Evolutionary conservation across 2,888 invertebrate species (phyloP).

Genomic region (Drosophila gaucha): DNA sequence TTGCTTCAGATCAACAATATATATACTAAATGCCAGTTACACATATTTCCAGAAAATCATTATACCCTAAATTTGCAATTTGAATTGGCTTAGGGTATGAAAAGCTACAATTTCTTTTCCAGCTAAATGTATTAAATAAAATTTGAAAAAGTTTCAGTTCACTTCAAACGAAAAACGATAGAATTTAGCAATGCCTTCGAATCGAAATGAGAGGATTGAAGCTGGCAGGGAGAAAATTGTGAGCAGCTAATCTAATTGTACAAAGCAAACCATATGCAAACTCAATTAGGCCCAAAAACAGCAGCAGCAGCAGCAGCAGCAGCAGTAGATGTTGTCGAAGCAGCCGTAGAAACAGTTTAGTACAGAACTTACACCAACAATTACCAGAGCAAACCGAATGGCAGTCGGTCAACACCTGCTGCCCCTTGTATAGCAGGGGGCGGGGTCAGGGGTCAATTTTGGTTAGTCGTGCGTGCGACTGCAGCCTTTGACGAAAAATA

Average conservation of each 20-base stretch:
- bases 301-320: conserved; percentile 13
- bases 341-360: conserved; percentile 23
- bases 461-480: conserved; percentile 52
- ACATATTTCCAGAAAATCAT: too few relatives aligned
- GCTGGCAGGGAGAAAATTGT: not conserved
- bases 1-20: too few relatives aligned
- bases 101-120: not conserved
- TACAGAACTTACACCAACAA: conserved; percentile 43
- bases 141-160: not conserved
- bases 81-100: too few relatives aligned
- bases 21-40: too few relatives aligned
- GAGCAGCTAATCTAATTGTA: conserved; percentile 57
- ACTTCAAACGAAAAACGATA: not conserved
- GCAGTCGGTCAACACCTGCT: conserved; percentile 55
- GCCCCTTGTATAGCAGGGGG: not conserved
- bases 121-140: not conserved
- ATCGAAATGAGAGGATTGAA: not conserved
- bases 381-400: conserved; percentile 43
- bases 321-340: not conserved
- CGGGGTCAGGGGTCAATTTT: conserved; percentile 1
- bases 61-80: too few relatives aligned
- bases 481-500: conserved; percentile 60
- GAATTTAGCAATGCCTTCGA: conserved; percentile 1
- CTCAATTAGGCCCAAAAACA: conserved; percentile 56
- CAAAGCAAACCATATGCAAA: conserved; percentile 65